Percentiles rank a stretch among this genome's conserved stretches.
Conservation (phyloP, 2,797 vertebrate genomes). For the Sebastes iracundus region DNA sequence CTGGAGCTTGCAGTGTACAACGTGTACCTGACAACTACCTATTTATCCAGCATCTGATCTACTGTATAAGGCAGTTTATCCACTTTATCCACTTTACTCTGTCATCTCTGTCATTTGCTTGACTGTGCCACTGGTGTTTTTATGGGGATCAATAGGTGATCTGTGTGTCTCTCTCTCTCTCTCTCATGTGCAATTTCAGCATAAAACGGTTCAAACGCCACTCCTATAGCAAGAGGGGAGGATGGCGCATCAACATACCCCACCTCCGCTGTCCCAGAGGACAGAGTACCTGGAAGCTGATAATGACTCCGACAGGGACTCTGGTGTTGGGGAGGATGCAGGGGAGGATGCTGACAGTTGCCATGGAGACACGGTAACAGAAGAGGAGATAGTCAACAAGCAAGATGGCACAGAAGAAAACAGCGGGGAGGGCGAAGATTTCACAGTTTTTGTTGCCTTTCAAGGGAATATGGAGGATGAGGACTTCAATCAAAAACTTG, state of each 20-base stretch:
- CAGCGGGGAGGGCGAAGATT: slow-evolving; percentile 73
- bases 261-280: slow-evolving; percentile 77
- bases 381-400: slow-evolving; percentile 31
- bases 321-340: slow-evolving; percentile 89
- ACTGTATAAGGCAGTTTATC: neutral
- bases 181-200: slow-evolving; percentile 52
- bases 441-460: slow-evolving; percentile 93
- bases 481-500: slow-evolving; percentile 92
- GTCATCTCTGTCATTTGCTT: neutral
- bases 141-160: neutral
- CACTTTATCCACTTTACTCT: neutral
- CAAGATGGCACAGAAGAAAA: slow-evolving; percentile 50
- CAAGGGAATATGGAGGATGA: slow-evolving; percentile 93
- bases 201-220: slow-evolving; percentile 65
- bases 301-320: slow-evolving; percentile 88
- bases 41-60: neutral
- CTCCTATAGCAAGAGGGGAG: slow-evolving; percentile 75
- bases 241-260: slow-evolving; percentile 74
- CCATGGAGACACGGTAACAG: slow-evolving; percentile 41
- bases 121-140: neutral
- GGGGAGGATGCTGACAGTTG: slow-evolving; percentile 73
- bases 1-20: neutral
- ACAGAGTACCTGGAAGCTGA: slow-evolving; percentile 80
- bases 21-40: neutral
- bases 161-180: neutral